These are phyloP conservation scores for Caenorhabditis imperialis DNA, from an alignment of 2,888 invertebrate genomes.

Conservation along the genomic window DNA sequence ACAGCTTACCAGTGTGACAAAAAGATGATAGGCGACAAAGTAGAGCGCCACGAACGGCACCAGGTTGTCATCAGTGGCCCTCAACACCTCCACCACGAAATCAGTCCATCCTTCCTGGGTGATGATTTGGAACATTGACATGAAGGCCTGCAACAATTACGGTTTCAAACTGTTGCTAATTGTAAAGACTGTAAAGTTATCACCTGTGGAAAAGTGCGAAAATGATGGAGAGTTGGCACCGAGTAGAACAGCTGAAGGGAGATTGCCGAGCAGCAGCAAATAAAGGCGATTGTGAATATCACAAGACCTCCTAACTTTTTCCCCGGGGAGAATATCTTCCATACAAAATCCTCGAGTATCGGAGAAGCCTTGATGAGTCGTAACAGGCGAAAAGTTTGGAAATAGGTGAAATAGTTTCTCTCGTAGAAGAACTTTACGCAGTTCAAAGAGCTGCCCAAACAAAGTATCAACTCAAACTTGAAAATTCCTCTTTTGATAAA, in stretches of 20 bases:
- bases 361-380: slow-evolving; percentile 98
- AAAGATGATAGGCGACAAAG: slow-evolving; percentile 97
- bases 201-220: slow-evolving; percentile 96
- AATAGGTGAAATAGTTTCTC: slow-evolving; percentile 88
- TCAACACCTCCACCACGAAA: slow-evolving; percentile 97
- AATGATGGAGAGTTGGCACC: slow-evolving; percentile 92
- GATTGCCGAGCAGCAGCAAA: slow-evolving; percentile 97
- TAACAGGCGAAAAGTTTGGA: slow-evolving; percentile 87
- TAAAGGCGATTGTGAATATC: slow-evolving; percentile 97
- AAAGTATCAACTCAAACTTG: slow-evolving; percentile 90
- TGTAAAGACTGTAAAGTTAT: no score
- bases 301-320: slow-evolving; percentile 98
- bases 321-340: slow-evolving; percentile 84
- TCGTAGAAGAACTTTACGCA: slow-evolving; percentile 90
- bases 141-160: slow-evolving; percentile 87
- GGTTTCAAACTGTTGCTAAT: not conserved
- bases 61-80: slow-evolving; percentile 69
- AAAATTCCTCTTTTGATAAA: slow-evolving; percentile 66
- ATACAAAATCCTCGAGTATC: slow-evolving; percentile 93
- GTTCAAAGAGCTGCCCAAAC: slow-evolving; percentile 92
- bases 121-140: slow-evolving; percentile 99
- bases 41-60: slow-evolving; percentile 89
- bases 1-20: slow-evolving; percentile 88
- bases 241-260: slow-evolving; percentile 99
- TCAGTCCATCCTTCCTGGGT: slow-evolving; percentile 99